Conservation (phyloP, 1,140 invertebrate genomes). For the Drosophila ohnishii region DNA sequence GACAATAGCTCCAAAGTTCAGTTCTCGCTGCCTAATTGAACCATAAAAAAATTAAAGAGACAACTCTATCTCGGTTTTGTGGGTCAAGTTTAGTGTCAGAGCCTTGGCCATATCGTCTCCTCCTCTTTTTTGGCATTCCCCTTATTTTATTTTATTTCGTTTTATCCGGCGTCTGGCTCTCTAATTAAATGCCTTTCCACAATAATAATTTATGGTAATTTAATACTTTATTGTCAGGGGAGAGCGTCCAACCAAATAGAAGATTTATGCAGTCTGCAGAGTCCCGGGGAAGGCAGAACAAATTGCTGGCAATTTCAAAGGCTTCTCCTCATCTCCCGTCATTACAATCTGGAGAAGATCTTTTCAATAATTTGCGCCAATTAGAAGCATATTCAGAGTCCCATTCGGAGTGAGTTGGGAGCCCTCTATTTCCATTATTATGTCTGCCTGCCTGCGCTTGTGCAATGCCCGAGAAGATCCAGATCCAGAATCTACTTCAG, state of each 20-base stretch:
- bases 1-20: neutral
- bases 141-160: neutral
- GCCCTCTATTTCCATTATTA: constrained; percentile 46
- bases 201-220: constrained; percentile 80
- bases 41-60: constrained; percentile 11
- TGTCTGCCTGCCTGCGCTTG: constrained; percentile 29
- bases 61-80: constrained; percentile 27
- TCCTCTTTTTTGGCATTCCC: neutral
- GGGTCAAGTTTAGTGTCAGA: constrained; percentile 63
- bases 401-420: constrained; percentile 37
- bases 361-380: constrained; percentile 74
- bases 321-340: constrained; percentile 25
- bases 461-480: constrained; percentile 41
- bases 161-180: constrained; percentile 49
- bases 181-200: constrained; percentile 69
- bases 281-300: constrained; percentile 39
- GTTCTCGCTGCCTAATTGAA: constrained; percentile 8
- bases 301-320: constrained; percentile 63
- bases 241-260: constrained; percentile 26
- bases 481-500: constrained; percentile 32
- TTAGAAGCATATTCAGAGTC: constrained; percentile 69
- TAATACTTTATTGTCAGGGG: constrained; percentile 58
- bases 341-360: constrained; percentile 60
- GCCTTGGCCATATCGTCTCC: constrained; percentile 28
- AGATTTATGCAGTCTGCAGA: constrained; percentile 33